Percentiles rank a stretch among this genome's conserved stretches.
Conservation (phyloP, 2,797 vertebrate species). For the Meda fulgida region DNA sequence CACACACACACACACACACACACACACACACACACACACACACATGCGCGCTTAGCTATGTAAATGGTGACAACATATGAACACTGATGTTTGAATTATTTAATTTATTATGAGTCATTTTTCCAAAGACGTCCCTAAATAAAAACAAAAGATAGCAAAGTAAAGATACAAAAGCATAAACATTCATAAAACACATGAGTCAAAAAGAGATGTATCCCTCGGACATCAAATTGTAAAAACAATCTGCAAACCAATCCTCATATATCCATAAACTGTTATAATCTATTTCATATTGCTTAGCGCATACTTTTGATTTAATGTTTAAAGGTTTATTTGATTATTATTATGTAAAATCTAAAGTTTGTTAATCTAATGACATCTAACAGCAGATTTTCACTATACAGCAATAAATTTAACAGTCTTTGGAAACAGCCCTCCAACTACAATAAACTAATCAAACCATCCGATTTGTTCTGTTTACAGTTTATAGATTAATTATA, state of each 20-base stretch:
- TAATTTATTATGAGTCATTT: background rate
- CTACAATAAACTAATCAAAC: background rate
- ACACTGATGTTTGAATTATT: background rate
- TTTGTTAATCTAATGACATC: background rate
- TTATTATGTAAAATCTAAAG: background rate
- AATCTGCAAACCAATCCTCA: background rate
- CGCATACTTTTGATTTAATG: background rate
- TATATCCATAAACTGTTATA: constrained; percentile 2
- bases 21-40: background rate
- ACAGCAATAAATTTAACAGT: background rate
- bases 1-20: background rate
- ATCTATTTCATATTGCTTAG: background rate
- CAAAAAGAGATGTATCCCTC: background rate
- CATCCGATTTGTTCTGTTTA: background rate
- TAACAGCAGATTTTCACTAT: background rate
- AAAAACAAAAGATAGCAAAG: background rate
- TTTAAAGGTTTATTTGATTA: background rate
- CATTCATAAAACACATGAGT: background rate
- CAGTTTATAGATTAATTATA: background rate
- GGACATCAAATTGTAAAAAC: background rate
- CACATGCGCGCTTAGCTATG: constrained; percentile 14
- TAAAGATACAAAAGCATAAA: constrained; percentile 6
- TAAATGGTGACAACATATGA: constrained; percentile 33
- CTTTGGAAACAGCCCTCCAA: background rate
- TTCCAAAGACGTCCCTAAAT: background rate